These are phyloP conservation scores for Conopomorpha cramerella DNA, from an alignment of 1,140 invertebrate species.

Conservation along the genomic window DNA sequence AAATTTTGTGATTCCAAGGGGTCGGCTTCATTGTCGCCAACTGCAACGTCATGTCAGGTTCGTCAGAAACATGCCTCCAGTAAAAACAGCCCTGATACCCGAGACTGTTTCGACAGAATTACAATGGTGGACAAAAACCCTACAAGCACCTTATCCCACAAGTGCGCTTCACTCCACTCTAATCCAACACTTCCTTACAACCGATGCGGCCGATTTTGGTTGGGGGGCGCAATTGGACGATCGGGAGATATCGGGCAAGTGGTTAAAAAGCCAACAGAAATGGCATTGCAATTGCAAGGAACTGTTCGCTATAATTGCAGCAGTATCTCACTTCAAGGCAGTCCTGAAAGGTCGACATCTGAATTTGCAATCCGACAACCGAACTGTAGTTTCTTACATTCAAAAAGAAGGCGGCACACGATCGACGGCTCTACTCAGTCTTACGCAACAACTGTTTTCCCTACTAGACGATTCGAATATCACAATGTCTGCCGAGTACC, in stretches of 20 bases:
- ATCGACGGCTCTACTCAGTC: constrained; percentile 1
- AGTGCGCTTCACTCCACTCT: constrained; percentile 4
- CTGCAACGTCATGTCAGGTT: constrained; percentile 7
- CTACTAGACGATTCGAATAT: background rate
- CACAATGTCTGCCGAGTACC: background rate
- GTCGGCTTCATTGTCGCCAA: constrained; percentile 16
- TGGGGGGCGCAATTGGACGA: constrained; percentile 16
- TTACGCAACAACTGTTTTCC: background rate
- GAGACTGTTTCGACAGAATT: background rate
- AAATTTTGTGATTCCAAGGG: constrained; percentile 58
- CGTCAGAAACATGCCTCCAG: constrained; percentile 6
- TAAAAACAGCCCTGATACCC: constrained; percentile 1
- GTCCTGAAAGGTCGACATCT: constrained; percentile 8
- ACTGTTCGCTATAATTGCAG: constrained; percentile 13
- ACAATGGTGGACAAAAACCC: constrained; percentile 1
- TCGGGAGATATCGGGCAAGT: background rate
- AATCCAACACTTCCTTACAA: constrained; percentile 9
- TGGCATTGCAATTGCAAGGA: constrained; percentile 10
- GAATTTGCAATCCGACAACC: constrained; percentile 15
- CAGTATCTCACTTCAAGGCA: too few species aligned
- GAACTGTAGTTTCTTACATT: constrained; percentile 12
- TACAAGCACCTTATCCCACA: too few species aligned
- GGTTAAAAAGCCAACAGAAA: background rate
- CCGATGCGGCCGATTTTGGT: constrained; percentile 14
- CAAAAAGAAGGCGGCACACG: constrained; percentile 11